Conservation (phyloP, 2,113 vertebrate species). For the Zosterops lateralis region DNA sequence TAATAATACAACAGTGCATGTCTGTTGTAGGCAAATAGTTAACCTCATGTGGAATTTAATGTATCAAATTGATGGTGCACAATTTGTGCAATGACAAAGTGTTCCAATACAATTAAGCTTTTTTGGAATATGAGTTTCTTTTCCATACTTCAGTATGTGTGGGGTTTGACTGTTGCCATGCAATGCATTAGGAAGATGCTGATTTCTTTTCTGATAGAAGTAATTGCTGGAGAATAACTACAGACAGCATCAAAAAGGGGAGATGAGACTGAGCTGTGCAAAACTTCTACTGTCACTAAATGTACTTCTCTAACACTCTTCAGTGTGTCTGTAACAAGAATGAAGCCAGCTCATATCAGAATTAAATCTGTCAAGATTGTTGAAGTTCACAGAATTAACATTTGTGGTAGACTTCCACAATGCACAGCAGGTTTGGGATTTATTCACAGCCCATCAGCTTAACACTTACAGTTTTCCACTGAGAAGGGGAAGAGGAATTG, state of each 20-base stretch:
- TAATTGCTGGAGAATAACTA: background rate
- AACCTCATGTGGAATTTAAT: background rate
- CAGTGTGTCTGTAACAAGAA: background rate
- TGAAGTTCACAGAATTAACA: background rate
- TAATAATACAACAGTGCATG: background rate
- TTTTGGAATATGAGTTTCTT: background rate
- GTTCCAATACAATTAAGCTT: background rate
- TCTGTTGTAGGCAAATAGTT: background rate
- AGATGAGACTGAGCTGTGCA: background rate
- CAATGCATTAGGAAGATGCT: background rate
- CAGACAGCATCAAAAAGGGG: background rate
- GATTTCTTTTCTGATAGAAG: background rate
- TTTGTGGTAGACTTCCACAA: background rate
- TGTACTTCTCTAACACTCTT: background rate
- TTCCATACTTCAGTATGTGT: rapidly evolving
- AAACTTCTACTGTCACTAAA: background rate
- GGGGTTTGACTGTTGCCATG: background rate
- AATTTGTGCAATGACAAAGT: background rate
- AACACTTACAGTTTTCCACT: background rate
- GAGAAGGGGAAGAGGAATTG: background rate
- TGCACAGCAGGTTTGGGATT: background rate
- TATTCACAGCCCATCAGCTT: background rate
- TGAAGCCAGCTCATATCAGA: background rate
- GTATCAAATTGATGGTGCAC: background rate
- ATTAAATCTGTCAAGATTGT: background rate